phyloP scores from a whole-genome alignment of 2,888 invertebrate genomes.

The Melipona bicolor region DNA sequence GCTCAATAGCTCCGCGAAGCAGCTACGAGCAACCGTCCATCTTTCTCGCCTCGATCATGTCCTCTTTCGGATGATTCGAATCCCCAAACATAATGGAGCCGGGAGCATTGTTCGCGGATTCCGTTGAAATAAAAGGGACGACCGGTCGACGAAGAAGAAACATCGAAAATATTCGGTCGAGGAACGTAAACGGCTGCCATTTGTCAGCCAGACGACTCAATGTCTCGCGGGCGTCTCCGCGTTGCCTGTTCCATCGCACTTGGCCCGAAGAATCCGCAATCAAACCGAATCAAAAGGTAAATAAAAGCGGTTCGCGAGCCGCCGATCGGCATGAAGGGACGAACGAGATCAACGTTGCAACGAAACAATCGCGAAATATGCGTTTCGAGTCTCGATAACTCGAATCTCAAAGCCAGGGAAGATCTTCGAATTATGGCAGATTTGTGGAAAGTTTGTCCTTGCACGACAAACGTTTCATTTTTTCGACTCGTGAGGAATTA shows the following conservation, averaged over 20 bases:
- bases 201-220: conserved; percentile 50
- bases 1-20: neutral
- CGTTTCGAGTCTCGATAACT: neutral
- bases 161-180: conserved; percentile 47
- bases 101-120: conserved; percentile 11
- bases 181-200: conserved; percentile 41
- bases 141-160: neutral
- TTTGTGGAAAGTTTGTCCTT: too few species aligned
- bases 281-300: conserved; percentile 49
- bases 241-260: conserved; percentile 14
- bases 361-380: neutral
- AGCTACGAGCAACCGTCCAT: neutral
- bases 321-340: conserved; percentile 1
- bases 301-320: conserved; percentile 28
- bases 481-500: too few species aligned
- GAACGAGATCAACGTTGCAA: conserved; percentile 24
- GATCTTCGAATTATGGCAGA: too few species aligned
- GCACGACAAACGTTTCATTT: too few species aligned
- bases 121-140: conserved; percentile 14
- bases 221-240: conserved; percentile 35
- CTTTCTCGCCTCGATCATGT: neutral
- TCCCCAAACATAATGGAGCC: conserved; percentile 14
- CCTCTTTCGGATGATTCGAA: conserved; percentile 7
- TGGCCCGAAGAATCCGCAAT: conserved; percentile 41
- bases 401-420: too few species aligned